These are phyloP conservation scores for Ramazzottius varieornatus DNA, from an alignment of 2,888 invertebrate species.

Conservation along the genomic window DNA sequence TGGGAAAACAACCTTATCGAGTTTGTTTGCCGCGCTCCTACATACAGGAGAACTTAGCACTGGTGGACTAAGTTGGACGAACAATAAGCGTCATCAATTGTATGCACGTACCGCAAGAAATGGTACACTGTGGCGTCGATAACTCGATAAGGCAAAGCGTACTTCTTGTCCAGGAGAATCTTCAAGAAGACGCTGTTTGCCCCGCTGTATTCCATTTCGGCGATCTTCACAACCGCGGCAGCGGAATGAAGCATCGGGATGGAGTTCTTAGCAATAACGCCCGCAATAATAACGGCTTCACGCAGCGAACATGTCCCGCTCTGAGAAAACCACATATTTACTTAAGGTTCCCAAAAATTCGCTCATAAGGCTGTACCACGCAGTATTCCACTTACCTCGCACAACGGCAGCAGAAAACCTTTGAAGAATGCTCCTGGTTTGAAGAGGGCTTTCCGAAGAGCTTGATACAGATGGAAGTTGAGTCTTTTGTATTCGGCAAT, in stretches of 20 bases:
- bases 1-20: no score
- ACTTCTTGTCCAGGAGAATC: slow-evolving; percentile 83
- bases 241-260: slow-evolving; percentile 82
- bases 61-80: neutral
- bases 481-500: slow-evolving; percentile 74
- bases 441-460: slow-evolving; percentile 65
- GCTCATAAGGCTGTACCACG: neutral
- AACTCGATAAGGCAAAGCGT: slow-evolving; percentile 78
- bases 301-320: slow-evolving; percentile 74
- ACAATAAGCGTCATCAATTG: no score
- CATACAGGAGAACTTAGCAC: no score
- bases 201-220: slow-evolving; percentile 88
- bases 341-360: slow-evolving; percentile 31
- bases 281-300: slow-evolving; percentile 81
- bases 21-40: no score
- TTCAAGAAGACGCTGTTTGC: slow-evolving; percentile 80
- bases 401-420: slow-evolving; percentile 38
- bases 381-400: slow-evolving; percentile 26
- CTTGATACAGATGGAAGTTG: slow-evolving; percentile 81
- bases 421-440: slow-evolving; percentile 97
- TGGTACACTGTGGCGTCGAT: slow-evolving; percentile 81
- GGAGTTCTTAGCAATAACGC: slow-evolving; percentile 62
- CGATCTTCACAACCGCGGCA: slow-evolving; percentile 74
- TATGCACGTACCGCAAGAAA: slow-evolving; percentile 60
- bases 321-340: slow-evolving; percentile 21